phyloP scores from a whole-genome alignment of 2,113 vertebrate genomes.

The Corythoichthys intestinalis region DNA sequence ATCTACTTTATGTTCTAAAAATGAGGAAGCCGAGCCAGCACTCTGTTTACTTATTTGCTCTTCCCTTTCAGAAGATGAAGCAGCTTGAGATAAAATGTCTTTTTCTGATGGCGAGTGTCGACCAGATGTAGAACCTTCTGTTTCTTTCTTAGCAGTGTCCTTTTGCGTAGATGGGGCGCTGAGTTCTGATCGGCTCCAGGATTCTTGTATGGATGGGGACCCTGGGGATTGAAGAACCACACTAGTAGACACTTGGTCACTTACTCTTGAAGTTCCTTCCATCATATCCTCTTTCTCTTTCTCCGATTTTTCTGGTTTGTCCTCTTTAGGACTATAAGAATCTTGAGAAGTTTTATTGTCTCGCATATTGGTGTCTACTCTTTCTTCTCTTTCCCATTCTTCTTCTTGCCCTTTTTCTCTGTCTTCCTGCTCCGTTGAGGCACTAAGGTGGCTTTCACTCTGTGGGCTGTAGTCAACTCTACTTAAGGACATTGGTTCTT shows the following conservation, averaged over 20 bases:
- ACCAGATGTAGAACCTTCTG: conserved; percentile 46
- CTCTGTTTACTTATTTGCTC: conserved; percentile 30
- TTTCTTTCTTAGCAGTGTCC: conserved; percentile 46
- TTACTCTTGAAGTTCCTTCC: conserved; percentile 27
- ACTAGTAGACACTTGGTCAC: conserved; percentile 22
- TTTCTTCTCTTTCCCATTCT: conserved; percentile 75
- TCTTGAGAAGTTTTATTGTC: conserved; percentile 72
- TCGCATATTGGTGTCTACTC: conserved; percentile 79
- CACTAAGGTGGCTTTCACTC: conserved; percentile 53
- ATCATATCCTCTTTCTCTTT: conserved; percentile 61
- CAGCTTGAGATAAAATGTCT: conserved; percentile 48
- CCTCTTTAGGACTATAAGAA: conserved; percentile 61
- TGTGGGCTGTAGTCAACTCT: conserved; percentile 57
- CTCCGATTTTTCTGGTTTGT: conserved; percentile 66
- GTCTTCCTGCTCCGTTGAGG: conserved; percentile 54
- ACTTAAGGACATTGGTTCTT: conserved; percentile 62
- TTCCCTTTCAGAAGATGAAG: conserved; percentile 16
- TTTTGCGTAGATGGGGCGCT: conserved; percentile 37
- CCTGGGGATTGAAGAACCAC: conserved; percentile 22
- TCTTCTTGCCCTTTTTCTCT: conserved; percentile 64
- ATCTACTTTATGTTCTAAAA: conserved; percentile 51
- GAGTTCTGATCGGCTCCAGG: conserved; percentile 57
- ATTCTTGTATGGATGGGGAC: conserved; percentile 30
- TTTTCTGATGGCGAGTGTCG: conserved; percentile 51
- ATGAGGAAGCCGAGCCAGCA: conserved; percentile 23